Evolutionary conservation across 2,888 invertebrate genomes (phyloP), one percentile per base, ranked within the genome.

Genomic region (Sminthurides aquaticus): DNA sequence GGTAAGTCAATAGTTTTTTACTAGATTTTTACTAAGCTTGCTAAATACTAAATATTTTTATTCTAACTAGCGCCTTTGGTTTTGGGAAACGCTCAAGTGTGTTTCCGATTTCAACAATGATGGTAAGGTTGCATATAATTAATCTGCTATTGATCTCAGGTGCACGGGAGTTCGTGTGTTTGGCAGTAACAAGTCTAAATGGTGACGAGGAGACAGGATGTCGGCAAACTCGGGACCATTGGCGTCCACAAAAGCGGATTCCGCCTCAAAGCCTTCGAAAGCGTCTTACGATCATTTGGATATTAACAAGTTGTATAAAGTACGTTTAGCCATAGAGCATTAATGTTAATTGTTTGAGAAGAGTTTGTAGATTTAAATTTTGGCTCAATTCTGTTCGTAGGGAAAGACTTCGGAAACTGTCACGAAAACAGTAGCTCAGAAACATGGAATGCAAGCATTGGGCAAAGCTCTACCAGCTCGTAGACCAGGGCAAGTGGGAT

Each of bases 361-460:
- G n/a, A n/a, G n/a, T n/a, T n/a, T n/a, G n/a, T n/a, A n/a, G n/a
- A n/a, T n/a, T n/a, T 49, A n/a, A 29, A 22, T 3, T n/a, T n/a
- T n/a, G n/a, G n/a, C n/a, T n/a, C n/a, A n/a, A n/a, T 25, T 8
- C 27, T 49, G 22, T 54, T 56, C 60, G 25, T 43, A 72, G 70
- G 69, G 70, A 48, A 74, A 74, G 65, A 62, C 72, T 27, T 66
- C 72, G n/a, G 74, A 74, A 65, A 71, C 72, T 62, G 70, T 69
- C 59, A 65, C 71, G 56, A 72, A 72, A 71, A 65, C 69, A 60
- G 69, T 72, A 68, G 68, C 71, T 62, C 74, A 71, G 83, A 96
- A 96, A 80, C 95, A 97, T 95, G 97, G 97, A 86, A 92, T 98
- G 90, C 98, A 98, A 90, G 90, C 90, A 84, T 88, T 99, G 88